These are phyloP conservation scores for Vultur gryphus DNA, from an alignment of 2,797 vertebrate genomes.

Conservation along the genomic window DNA sequence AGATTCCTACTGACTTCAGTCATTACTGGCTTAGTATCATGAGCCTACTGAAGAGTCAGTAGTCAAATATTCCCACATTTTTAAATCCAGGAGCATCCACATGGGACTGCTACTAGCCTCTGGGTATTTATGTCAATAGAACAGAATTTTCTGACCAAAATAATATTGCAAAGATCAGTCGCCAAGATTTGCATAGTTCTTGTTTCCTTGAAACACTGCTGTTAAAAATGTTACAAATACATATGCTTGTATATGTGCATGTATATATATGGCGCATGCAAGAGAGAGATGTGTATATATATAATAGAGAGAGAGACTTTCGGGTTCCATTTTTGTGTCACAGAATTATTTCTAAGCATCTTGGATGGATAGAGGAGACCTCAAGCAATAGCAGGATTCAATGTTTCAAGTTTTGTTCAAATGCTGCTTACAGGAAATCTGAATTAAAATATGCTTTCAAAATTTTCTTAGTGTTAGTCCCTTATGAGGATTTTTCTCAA, in stretches of 20 bases:
- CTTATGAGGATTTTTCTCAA: neutral
- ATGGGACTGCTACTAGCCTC: neutral
- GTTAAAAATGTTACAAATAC: neutral
- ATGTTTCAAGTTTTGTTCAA: neutral
- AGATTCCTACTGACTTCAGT: neutral
- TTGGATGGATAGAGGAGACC: neutral
- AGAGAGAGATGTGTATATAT: neutral
- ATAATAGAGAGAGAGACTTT: neutral
- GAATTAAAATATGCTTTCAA: neutral
- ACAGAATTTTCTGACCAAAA: neutral
- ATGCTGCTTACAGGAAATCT: neutral
- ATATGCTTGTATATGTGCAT: fast-evolving
- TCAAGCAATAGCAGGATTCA: neutral
- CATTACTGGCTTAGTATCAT: neutral
- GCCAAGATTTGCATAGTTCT: neutral
- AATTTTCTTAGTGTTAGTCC: neutral
- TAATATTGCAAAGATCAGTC: neutral
- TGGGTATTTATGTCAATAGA: neutral
- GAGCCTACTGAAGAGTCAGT: neutral
- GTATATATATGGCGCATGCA: neutral
- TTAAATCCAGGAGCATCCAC: neutral
- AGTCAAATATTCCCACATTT: neutral
- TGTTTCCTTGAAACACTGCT: neutral
- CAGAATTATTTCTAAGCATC: neutral
- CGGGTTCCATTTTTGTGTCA: neutral